Evolutionary conservation across 2,797 vertebrate genomes (phyloP).

Genomic region (Danionella dracula): DNA sequence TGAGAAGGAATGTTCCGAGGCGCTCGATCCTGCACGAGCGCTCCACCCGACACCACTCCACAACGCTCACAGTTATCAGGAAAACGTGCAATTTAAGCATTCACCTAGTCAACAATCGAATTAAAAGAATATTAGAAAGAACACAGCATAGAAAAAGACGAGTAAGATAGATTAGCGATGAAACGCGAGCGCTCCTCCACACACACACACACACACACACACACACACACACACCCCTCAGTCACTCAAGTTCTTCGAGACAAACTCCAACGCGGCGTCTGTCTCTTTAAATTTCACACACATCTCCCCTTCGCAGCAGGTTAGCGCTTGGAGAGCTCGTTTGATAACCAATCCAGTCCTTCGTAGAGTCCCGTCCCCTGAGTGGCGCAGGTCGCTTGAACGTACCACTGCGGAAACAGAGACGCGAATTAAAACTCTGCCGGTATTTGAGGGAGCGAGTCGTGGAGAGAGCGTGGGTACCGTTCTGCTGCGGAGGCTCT

Average conservation of each 20-base stretch:
- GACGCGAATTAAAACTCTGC: neutral
- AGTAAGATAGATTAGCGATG: constrained; percentile 25
- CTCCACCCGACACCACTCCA: neutral
- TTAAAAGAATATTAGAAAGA: constrained; percentile 23
- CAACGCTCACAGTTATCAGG: constrained; percentile 33
- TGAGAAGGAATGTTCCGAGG: constrained; percentile 11
- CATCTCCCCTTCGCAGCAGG: neutral
- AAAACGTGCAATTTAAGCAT: constrained; percentile 34
- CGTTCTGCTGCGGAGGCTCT: constrained; percentile 70
- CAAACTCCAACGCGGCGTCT: constrained; percentile 31
- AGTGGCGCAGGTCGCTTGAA: constrained; percentile 81
- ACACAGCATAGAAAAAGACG: constrained; percentile 36
- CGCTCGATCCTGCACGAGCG: neutral
- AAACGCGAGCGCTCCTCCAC: constrained; percentile 26
- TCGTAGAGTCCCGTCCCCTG: constrained; percentile 82
- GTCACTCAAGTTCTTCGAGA: constrained; percentile 37
- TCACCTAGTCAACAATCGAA: neutral
- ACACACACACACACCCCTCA: neutral
- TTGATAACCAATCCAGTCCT: constrained; percentile 85
- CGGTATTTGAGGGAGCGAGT: neutral
- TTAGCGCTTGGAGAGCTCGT: constrained; percentile 47
- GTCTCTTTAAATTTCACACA: constrained; percentile 18
- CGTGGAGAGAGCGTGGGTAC: constrained; percentile 49
- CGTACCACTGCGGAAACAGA: constrained; percentile 71
- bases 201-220: neutral